phyloP scores from a whole-genome alignment of 1,140 invertebrate species.

The Akabosia matsudoensis region DNA sequence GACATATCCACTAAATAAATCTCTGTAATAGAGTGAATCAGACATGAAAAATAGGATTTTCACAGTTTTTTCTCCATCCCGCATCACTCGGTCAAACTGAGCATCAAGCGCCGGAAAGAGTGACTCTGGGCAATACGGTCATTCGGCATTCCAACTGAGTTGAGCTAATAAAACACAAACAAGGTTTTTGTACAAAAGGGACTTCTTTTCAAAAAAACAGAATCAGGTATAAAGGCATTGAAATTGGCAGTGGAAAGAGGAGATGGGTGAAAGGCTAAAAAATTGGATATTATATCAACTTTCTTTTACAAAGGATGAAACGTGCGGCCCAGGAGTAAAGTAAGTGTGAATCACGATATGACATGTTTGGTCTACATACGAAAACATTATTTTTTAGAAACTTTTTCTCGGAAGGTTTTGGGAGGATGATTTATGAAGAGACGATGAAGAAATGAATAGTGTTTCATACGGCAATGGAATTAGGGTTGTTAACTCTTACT shows the following conservation, averaged over 20 bases:
- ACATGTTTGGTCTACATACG: neutral
- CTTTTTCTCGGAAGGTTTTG: neutral
- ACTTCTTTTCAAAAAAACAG: too few species aligned
- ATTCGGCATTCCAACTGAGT: constrained; percentile 55
- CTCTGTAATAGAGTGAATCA: neutral
- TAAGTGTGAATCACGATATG: too few species aligned
- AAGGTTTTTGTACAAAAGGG: constrained; percentile 26
- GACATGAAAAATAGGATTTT: neutral
- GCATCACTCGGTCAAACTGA: neutral
- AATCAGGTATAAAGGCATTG: too few species aligned
- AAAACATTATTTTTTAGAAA: neutral
- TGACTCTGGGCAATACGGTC: constrained; percentile 85
- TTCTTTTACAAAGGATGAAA: too few species aligned
- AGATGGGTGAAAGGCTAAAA: too few species aligned
- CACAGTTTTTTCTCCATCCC: constrained; percentile 72
- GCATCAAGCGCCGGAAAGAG: constrained; percentile 85
- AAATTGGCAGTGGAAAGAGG: too few species aligned
- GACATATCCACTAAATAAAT: neutral
- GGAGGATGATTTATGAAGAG: neutral
- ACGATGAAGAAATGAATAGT: neutral
- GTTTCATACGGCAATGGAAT: neutral
- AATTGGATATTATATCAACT: too few species aligned
- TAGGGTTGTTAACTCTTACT: constrained; percentile 9
- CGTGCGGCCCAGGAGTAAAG: too few species aligned
- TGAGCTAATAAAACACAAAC: constrained; percentile 47